Evolutionary conservation across 2,113 vertebrate species (phyloP).

Genomic region (Tragelaphus strepsiceros): DNA sequence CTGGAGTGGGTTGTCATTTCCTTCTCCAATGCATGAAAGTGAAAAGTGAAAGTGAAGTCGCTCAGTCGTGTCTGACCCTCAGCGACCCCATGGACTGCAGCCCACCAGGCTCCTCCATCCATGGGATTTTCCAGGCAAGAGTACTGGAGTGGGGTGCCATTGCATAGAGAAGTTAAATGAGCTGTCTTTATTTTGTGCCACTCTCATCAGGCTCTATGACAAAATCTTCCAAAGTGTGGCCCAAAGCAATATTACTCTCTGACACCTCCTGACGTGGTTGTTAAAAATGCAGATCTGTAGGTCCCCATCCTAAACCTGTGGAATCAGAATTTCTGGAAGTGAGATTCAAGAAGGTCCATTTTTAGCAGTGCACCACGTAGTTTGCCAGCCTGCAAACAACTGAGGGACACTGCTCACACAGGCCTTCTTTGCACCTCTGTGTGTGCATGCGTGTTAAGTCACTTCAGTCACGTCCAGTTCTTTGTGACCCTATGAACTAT

Average conservation of each 20-base stretch:
- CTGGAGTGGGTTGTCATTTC: no score
- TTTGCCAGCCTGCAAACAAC: background rate
- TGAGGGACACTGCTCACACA: background rate
- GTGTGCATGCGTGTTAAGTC: background rate
- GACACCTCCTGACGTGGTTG: background rate
- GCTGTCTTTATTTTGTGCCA: background rate
- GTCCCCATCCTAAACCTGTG: background rate
- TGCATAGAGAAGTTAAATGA: background rate
- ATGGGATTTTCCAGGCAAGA: no score
- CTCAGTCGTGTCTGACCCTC: no score
- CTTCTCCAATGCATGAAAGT: no score
- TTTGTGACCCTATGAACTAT: background rate
- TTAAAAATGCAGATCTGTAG: background rate
- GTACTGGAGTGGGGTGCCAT: no score
- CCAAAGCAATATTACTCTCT: background rate
- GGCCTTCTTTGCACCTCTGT: background rate
- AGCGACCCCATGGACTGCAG: no score
- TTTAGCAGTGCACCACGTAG: background rate
- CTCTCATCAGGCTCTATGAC: background rate
- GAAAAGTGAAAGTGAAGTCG: no score
- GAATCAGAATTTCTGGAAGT: background rate
- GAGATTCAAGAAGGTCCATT: background rate
- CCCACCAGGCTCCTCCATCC: no score
- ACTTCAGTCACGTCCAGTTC: background rate
- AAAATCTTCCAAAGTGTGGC: background rate